These are phyloP conservation scores for Alectoris magna DNA, from an alignment of 2,797 vertebrate genomes.

Conservation along the genomic window DNA sequence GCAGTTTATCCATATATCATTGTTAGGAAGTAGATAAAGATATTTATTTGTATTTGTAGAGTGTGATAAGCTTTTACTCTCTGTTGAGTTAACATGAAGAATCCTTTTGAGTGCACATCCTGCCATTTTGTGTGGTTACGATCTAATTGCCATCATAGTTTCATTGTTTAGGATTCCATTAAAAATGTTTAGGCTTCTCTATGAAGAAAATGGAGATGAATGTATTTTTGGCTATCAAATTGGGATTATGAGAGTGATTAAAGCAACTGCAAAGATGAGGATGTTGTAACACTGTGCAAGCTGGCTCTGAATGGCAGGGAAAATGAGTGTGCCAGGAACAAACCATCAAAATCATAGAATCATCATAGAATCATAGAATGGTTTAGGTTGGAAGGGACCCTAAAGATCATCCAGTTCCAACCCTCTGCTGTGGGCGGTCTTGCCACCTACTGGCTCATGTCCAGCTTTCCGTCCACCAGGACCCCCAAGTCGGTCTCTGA, in stretches of 20 bases:
- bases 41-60: conserved; percentile 51
- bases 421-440: no score
- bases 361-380: not conserved
- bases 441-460: not conserved
- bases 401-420: no score
- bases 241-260: not conserved
- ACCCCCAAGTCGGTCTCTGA: not conserved
- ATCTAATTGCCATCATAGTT: conserved; percentile 10
- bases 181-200: conserved; percentile 13
- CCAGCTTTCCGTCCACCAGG: not conserved
- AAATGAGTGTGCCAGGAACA: not conserved
- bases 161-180: not conserved
- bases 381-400: not conserved
- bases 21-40: conserved; percentile 50
- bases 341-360: not conserved
- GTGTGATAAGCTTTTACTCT: conserved; percentile 41
- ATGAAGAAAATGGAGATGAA: not conserved
- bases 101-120: conserved; percentile 26
- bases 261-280: not conserved
- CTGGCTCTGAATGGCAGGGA: not conserved
- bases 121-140: conserved; percentile 18
- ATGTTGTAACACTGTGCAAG: not conserved
- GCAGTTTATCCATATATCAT: conserved; percentile 25
- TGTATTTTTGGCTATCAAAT: not conserved
- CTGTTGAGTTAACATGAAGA: conserved; percentile 8